These are phyloP conservation scores for Hoplodrina blanda DNA, from an alignment of 2,888 invertebrate genomes.

Conservation along the genomic window DNA sequence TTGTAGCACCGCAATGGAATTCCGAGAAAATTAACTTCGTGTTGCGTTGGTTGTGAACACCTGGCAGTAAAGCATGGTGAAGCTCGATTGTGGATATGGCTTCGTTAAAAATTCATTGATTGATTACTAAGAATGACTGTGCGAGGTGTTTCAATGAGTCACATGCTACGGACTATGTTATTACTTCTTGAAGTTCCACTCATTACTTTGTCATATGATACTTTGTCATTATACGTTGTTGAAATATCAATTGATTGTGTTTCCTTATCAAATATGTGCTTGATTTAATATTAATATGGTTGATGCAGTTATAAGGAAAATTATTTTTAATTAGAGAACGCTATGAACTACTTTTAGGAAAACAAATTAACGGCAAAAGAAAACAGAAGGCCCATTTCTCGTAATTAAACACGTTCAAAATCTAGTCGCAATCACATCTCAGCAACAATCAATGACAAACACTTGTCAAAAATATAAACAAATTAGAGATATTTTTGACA, in stretches of 20 bases:
- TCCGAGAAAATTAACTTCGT: slow-evolving; percentile 9
- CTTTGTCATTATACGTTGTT: slow-evolving; percentile 10
- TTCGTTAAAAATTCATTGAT: slow-evolving; percentile 43
- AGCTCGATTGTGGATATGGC: slow-evolving; percentile 6
- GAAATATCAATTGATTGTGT: slow-evolving; percentile 2
- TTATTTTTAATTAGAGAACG: not conserved
- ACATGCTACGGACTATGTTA: not conserved
- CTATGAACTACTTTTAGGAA: too few species aligned
- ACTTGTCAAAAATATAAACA: too few species aligned
- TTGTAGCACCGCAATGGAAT: slow-evolving; percentile 21
- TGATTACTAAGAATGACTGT: slow-evolving; percentile 11
- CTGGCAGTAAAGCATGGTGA: slow-evolving; percentile 35
- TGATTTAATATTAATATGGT: not conserved
- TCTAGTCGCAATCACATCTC: too few species aligned
- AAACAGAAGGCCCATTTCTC: too few species aligned
- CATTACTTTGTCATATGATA: slow-evolving; percentile 13
- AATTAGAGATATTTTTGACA: too few species aligned
- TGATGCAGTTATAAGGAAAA: not conserved
- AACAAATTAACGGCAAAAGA: too few species aligned
- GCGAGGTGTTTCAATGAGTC: slow-evolving; percentile 13
- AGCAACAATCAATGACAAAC: too few species aligned
- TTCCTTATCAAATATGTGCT: slow-evolving; percentile 12
- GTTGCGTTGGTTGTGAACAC: slow-evolving; percentile 21
- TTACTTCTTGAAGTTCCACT: slow-evolving; percentile 7
- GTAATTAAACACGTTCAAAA: too few species aligned